phyloP scores from a whole-genome alignment of 2,888 invertebrate genomes.

The Phaonia tiefii region DNA sequence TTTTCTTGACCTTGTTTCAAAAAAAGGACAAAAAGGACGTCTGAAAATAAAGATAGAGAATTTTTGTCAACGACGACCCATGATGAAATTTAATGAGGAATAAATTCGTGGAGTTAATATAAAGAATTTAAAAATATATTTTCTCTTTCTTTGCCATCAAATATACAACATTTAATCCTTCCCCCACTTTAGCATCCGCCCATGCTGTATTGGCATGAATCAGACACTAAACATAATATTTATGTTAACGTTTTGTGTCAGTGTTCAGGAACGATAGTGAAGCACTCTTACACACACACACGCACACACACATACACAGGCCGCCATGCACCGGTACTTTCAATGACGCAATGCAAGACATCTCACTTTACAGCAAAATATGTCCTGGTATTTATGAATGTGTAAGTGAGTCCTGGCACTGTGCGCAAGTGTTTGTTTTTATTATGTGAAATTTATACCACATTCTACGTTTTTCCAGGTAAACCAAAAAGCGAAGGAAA shows the following conservation, averaged over 20 bases:
- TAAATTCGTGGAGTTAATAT: no score
- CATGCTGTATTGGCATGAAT: constrained; percentile 49
- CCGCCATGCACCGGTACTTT: not conserved
- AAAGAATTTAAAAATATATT: no score
- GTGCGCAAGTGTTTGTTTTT: constrained; percentile 27
- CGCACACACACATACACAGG: constrained; percentile 4
- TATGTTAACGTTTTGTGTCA: constrained; percentile 61
- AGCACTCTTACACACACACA: constrained; percentile 22
- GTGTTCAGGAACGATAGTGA: constrained; percentile 63
- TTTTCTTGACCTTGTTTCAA: no score
- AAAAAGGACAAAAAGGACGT: no score
- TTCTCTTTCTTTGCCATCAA: no score
- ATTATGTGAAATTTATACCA: constrained; percentile 42
- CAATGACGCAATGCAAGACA: not conserved
- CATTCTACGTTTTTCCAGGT: constrained; percentile 45
- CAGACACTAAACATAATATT: constrained; percentile 60
- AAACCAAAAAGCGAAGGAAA: constrained; percentile 46
- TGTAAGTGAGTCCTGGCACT: not conserved
- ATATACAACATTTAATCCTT: not conserved
- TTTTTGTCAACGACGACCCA: no score
- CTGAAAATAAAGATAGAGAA: not conserved
- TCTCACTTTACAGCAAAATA: constrained; percentile 22
- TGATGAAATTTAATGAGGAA: no score
- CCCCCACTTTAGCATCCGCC: not conserved
- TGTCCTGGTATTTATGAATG: constrained; percentile 29